phyloP scores from a whole-genome alignment of 2,888 invertebrate species.

The Mayetiola destructor region DNA sequence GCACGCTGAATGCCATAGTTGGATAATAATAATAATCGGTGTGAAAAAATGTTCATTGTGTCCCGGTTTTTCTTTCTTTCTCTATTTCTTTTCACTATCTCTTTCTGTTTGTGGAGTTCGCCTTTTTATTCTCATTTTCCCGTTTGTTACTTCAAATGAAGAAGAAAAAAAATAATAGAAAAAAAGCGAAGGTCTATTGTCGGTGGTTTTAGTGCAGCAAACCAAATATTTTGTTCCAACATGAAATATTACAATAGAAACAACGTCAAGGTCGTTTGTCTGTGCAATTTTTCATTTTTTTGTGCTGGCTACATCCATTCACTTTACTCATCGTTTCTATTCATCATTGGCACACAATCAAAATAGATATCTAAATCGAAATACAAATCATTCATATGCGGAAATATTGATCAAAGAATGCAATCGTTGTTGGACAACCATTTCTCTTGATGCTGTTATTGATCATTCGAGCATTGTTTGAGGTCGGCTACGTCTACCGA shows the following conservation, averaged over 20 bases:
- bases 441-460: too few relatives aligned
- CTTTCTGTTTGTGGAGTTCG: conserved; percentile 2
- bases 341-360: background rate
- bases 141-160: background rate
- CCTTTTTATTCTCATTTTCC: too few relatives aligned
- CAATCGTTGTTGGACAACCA: background rate
- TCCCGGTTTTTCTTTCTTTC: background rate
- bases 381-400: background rate
- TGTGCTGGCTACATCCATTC: background rate
- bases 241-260: conserved; percentile 5
- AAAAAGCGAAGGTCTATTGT: conserved; percentile 12
- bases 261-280: conserved; percentile 10
- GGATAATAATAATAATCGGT: conserved; percentile 3
- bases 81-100: background rate
- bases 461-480: background rate
- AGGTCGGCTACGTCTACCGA: background rate
- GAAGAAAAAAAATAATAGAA: too few relatives aligned
- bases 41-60: conserved; percentile 5
- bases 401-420: background rate
- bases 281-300: background rate
- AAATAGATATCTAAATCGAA: too few relatives aligned
- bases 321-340: background rate
- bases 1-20: conserved; percentile 2
- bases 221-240: conserved; percentile 10
- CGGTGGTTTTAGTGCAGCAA: conserved; percentile 9